Percentiles rank a stretch among this genome's conserved stretches.
Conservation (phyloP, 2,888 invertebrate genomes). For the Patella depressa region DNA sequence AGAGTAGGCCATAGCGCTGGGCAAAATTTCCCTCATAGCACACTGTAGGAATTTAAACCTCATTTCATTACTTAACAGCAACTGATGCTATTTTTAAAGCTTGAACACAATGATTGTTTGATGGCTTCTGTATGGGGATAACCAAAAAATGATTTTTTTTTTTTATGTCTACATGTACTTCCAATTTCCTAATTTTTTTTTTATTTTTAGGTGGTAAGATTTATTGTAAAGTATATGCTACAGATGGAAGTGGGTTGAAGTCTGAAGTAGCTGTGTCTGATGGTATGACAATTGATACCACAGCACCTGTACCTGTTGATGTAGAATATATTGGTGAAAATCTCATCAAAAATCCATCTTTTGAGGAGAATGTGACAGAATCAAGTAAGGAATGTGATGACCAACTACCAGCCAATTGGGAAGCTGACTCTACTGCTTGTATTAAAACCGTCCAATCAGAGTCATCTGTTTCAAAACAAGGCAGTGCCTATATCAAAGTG, state of each 20-base stretch:
- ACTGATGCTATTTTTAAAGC: too few species aligned
- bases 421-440: conserved; percentile 15
- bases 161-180: too few species aligned
- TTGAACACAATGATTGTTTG: too few species aligned
- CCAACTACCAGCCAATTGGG: conserved; percentile 21
- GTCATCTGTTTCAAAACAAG: neutral
- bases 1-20: too few species aligned
- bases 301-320: conserved; percentile 35
- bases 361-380: conserved; percentile 14
- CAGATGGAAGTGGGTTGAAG: conserved; percentile 40
- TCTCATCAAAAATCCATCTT: conserved; percentile 25
- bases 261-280: conserved; percentile 42
- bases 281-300: conserved; percentile 44
- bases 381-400: conserved; percentile 19
- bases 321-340: conserved; percentile 14
- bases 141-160: too few species aligned
- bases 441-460: conserved; percentile 9
- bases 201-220: conserved; percentile 33
- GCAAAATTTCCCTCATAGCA: too few species aligned
- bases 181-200: neutral
- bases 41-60: too few species aligned
- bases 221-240: conserved; percentile 42
- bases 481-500: neutral
- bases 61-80: too few species aligned
- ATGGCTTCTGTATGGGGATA: too few species aligned